A percentile compares a stretch with the other conserved stretches of the same genome.
Evolutionary conservation across 1,140 invertebrate species (phyloP).

Genomic region (Odontomachus brunneus): DNA sequence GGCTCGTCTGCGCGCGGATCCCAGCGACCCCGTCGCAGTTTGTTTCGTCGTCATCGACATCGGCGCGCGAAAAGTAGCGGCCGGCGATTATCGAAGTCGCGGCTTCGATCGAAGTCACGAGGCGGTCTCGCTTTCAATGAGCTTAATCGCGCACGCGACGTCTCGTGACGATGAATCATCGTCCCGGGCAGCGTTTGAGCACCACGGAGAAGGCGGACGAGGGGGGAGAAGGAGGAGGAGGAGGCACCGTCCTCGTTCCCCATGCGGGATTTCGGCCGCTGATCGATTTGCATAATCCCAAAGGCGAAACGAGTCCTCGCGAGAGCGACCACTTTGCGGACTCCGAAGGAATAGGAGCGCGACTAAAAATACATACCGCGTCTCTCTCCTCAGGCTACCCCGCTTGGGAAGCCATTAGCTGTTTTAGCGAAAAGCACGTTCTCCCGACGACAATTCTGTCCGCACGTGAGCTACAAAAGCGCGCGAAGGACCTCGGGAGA

Average conservation of each 20-base stretch:
- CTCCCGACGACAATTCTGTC: no score
- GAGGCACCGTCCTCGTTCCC: slow-evolving; percentile 30
- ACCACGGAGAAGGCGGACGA: neutral
- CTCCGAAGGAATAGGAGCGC: no score
- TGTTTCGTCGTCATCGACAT: neutral
- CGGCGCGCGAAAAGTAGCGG: neutral
- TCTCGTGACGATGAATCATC: slow-evolving; percentile 68
- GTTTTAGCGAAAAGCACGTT: no score
- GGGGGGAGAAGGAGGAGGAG: no score
- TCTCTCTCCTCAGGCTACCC: no score
- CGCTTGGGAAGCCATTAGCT: no score
- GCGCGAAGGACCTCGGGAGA: no score
- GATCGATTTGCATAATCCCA: slow-evolving; percentile 17
- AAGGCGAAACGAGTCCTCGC: slow-evolving; percentile 1
- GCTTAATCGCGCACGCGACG: slow-evolving; percentile 71
- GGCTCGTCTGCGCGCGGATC: no score
- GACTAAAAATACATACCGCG: no score
- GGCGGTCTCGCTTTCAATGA: slow-evolving; percentile 63
- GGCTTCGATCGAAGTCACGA: slow-evolving; percentile 46
- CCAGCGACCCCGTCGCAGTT: no score
- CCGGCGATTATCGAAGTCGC: slow-evolving; percentile 34
- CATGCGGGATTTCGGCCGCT: slow-evolving; percentile 23
- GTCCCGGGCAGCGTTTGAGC: neutral
- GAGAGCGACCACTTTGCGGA: no score
- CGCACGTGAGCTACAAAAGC: no score